Conservation (phyloP, 2,888 invertebrate species). For the Endotricha flammealis region DNA sequence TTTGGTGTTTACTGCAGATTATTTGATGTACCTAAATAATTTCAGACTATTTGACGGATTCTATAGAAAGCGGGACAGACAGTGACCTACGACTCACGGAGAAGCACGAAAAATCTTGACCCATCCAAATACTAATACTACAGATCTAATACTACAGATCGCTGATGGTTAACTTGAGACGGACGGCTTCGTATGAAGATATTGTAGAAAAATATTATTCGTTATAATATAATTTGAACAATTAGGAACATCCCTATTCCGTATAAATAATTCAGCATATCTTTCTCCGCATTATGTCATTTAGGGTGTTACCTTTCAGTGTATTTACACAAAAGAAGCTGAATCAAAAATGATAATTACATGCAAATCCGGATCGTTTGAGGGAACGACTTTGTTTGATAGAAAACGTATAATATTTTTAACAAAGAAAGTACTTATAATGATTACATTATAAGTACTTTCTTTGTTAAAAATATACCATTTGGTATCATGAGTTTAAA, state of each 20-base stretch:
- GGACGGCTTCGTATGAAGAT: no score
- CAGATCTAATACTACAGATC: no score
- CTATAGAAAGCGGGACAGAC: no score
- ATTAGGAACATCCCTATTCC: conserved; percentile 13
- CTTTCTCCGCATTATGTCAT: conserved; percentile 74
- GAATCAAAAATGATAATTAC: conserved; percentile 79
- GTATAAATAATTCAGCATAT: conserved; percentile 76
- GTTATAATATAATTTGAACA: conserved; percentile 20
- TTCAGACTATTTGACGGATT: no score
- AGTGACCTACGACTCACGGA: no score
- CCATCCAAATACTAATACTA: no score
- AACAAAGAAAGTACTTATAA: conserved; percentile 16
- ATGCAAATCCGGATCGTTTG: conserved; percentile 70
- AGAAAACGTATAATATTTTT: conserved; percentile 31
- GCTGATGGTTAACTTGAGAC: no score
- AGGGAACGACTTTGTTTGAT: conserved; percentile 19
- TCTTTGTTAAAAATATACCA: no score
- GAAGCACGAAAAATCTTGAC: no score
- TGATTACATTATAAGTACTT: not conserved
- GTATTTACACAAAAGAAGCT: conserved; percentile 77
- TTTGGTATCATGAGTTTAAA: no score
- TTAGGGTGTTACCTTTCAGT: conserved; percentile 71
- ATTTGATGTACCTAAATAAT: no score
- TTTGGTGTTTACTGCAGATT: no score
- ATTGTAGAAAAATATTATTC: conserved; percentile 16